phyloP scores from a whole-genome alignment of 1,140 invertebrate species.

The Drosophila pseudoananassae region DNA sequence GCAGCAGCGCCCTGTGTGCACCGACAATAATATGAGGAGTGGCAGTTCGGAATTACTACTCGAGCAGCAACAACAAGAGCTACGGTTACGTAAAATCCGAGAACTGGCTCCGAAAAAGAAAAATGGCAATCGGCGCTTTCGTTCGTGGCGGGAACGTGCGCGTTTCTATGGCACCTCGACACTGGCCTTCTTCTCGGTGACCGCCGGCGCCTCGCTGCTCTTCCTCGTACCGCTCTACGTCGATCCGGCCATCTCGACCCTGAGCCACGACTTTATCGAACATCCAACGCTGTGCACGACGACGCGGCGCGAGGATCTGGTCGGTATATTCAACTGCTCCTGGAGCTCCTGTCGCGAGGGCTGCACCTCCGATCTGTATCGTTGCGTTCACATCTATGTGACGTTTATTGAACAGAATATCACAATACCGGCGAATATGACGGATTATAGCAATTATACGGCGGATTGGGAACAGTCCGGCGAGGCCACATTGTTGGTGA shows the following conservation, averaged over 20 bases:
- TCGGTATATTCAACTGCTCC: constrained; percentile 92
- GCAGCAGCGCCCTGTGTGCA: constrained; percentile 83
- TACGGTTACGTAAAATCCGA: constrained; percentile 89
- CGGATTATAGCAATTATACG: constrained; percentile 77
- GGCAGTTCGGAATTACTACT: constrained; percentile 93
- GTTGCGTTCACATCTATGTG: constrained; percentile 94
- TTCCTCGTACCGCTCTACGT: constrained; percentile 95
- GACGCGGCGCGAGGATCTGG: constrained; percentile 89
- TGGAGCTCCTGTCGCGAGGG: constrained; percentile 95
- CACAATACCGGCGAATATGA: constrained; percentile 82
- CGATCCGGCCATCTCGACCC: constrained; percentile 93
- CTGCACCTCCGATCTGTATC: constrained; percentile 94
- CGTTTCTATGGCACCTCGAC: constrained; percentile 92
- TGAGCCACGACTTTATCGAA: constrained; percentile 92
- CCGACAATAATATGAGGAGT: constrained; percentile 90
- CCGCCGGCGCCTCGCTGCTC: constrained; percentile 91
- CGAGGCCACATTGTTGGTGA: constrained; percentile 90
- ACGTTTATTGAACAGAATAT: constrained; percentile 86
- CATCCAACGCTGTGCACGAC: constrained; percentile 92
- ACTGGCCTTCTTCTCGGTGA: constrained; percentile 90
- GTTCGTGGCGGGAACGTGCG: constrained; percentile 90
- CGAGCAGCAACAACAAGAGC: constrained; percentile 89
- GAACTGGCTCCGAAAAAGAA: constrained; percentile 86
- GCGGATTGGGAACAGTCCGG: constrained; percentile 84
- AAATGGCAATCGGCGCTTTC: constrained; percentile 86